phyloP scores from a whole-genome alignment of 23 tunicate species.

The Diplosoma virens region DNA sequence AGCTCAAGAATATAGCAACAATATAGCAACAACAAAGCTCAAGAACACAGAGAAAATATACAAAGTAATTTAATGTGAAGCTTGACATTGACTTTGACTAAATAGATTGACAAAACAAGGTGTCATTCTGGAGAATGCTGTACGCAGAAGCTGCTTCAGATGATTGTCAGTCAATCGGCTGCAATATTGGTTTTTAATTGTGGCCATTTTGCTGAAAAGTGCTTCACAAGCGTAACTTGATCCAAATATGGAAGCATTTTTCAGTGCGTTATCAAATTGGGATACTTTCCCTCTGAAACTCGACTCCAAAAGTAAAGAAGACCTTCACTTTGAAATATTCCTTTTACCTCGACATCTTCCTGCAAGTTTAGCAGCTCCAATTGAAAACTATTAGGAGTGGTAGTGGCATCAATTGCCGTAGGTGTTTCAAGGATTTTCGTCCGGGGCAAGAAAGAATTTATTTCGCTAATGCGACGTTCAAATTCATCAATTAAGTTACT shows the following conservation, averaged over 20 bases:
- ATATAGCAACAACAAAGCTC: not conserved
- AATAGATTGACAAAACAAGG: constrained; percentile 39
- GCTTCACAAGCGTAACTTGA: constrained; percentile 51
- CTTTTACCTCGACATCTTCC: constrained; percentile 39
- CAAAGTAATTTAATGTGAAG: constrained; percentile 27
- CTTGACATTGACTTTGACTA: constrained; percentile 35
- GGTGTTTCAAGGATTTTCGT: constrained; percentile 45
- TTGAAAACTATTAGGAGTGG: constrained; percentile 42
- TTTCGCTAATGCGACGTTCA: constrained; percentile 20
- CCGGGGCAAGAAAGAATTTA: constrained; percentile 40
- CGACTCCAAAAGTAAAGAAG: no score
- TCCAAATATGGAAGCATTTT: constrained; percentile 44
- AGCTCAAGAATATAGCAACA: not conserved
- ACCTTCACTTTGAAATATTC: no score
- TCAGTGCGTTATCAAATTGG: constrained; percentile 38
- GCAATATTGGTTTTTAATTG: constrained; percentile 50
- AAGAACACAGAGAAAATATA: constrained; percentile 14
- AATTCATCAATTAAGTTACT: constrained; percentile 22
- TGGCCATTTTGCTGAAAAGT: constrained; percentile 55
- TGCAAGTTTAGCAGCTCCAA: constrained; percentile 49
- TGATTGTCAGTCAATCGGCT: constrained; percentile 43
- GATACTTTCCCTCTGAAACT: constrained; percentile 55
- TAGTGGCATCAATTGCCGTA: constrained; percentile 33
- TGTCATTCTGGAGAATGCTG: constrained; percentile 31
- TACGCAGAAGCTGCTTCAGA: constrained; percentile 49